These are phyloP conservation scores for Troides oblongomaculatus DNA, from an alignment of 2,888 invertebrate species.

Conservation along the genomic window DNA sequence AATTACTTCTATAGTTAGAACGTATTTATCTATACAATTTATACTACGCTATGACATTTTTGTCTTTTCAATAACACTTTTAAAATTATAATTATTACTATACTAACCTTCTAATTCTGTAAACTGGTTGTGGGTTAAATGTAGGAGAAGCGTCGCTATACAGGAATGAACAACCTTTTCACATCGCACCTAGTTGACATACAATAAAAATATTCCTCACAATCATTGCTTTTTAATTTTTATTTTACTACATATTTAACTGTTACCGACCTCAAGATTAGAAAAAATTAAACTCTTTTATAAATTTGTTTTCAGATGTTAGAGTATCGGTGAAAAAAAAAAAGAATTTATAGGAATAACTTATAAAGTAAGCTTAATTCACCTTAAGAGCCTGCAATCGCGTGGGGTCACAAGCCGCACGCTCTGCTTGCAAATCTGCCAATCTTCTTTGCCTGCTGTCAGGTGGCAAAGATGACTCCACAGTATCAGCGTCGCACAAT, in stretches of 20 bases:
- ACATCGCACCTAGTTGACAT: constrained; percentile 75
- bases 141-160: constrained; percentile 88
- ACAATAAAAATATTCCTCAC: constrained; percentile 6
- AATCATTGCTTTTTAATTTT: neutral
- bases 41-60: too few relatives aligned
- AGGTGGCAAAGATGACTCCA: constrained; percentile 85
- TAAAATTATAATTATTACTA: neutral
- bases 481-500: constrained; percentile 82
- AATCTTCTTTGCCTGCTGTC: constrained; percentile 84
- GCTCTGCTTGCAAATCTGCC: constrained; percentile 85
- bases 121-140: constrained; percentile 90
- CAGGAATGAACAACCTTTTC: constrained; percentile 90
- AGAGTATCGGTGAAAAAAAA: too few relatives aligned
- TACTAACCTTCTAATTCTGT: constrained; percentile 89
- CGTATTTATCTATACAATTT: too few relatives aligned
- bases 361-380: neutral
- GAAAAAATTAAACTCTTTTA: too few relatives aligned
- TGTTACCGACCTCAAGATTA: too few relatives aligned
- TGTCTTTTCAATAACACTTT: neutral
- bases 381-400: constrained; percentile 86
- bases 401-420: constrained; percentile 90
- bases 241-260: neutral
- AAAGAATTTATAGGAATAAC: too few relatives aligned
- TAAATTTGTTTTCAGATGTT: too few relatives aligned
- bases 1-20: too few relatives aligned